Base-by-base conservation (phyloP, 1,140 invertebrate species). In the Cylas formicarius region DNA sequence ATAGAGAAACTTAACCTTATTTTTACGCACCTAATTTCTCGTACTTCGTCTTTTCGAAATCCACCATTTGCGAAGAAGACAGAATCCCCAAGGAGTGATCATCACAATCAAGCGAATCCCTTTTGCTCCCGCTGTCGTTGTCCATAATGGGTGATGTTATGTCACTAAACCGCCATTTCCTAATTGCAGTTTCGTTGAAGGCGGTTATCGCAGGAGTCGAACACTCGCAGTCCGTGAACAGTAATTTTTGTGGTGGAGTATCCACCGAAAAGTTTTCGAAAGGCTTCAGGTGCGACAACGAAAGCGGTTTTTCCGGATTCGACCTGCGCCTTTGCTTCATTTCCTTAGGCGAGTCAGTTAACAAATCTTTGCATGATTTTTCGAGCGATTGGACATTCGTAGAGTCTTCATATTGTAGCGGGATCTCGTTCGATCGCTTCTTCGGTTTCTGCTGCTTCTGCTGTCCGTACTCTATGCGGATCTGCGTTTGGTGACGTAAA, bases 11-110 rank as follows among this genome's bases (percentile, higher is more conserved):
- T n/a, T n/a, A n/a, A n/a, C n/a, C n/a, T n/a, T n/a, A n/a, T n/a
- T n/a, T n/a, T n/a, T n/a, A n/a, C n/a, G n/a, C n/a, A n/a, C n/a
- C n/a, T n/a, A n/a, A n/a, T n/a, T n/a, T n/a, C n/a, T n/a, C n/a
- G n/a, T n/a, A n/a, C n/a, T n/a, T n/a, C n/a, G n/a, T n/a, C n/a
- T n/a, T n/a, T n/a, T n/a, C n/a, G n/a, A 43, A 47, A 41, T 84
- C 82, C 39, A 80, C 76, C 86, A 90, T 90, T 62, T 90, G 86
- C 69, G 87, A 84, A 0, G 85, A 85, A 4, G 86, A 88, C 11
- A 90, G 67, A 50, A 90, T 89, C 6, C 86, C 86, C 44, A 90
- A 68, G 53, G 89, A 86, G n/a, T n/a, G n/a, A 62, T 88, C 81
- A 56, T 87, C 60, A 29, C 53, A 56, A 29, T 66, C 63, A 14